A percentile compares a stretch with the other conserved stretches of the same genome.
These are phyloP conservation scores for Cryptoblepharus egeriae DNA, from an alignment of 2,797 vertebrate species.

Conservation along the genomic window DNA sequence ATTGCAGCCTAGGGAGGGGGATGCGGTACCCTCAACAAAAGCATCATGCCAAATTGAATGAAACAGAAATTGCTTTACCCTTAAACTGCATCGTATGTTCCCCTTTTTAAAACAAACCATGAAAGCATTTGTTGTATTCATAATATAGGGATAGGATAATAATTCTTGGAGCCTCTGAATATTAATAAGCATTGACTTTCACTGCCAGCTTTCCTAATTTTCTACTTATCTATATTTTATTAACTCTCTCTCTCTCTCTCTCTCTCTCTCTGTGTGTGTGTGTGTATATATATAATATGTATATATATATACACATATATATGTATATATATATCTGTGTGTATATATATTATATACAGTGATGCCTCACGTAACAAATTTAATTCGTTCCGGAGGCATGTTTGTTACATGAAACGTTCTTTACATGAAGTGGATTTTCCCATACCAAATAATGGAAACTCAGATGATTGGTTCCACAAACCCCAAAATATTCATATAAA, in stretches of 20 bases:
- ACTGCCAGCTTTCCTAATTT: slow-evolving; percentile 14
- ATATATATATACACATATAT: no score
- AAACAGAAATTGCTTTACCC: slow-evolving; percentile 15
- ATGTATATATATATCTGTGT: no score
- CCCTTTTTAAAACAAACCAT: background rate
- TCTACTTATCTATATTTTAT: slow-evolving; percentile 17
- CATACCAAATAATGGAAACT: no score
- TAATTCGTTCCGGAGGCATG: no score
- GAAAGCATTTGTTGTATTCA: background rate
- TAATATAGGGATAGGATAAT: slow-evolving; percentile 32
- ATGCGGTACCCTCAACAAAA: background rate
- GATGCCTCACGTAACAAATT: no score
- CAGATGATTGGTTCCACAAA: no score
- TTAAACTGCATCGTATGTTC: background rate
- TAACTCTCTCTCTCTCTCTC: background rate
- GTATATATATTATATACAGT: no score
- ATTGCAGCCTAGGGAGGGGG: background rate
- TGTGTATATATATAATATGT: no score
- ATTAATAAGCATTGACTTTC: background rate
- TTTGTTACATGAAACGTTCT: no score
- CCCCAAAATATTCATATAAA: no score
- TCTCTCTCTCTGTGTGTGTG: no score
- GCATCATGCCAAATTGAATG: background rate
- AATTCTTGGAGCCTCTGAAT: slow-evolving; percentile 13
- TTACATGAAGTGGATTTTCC: no score